Base-by-base conservation (phyloP, 2,888 invertebrate species). In the Aphidoletes aphidimyza region DNA sequence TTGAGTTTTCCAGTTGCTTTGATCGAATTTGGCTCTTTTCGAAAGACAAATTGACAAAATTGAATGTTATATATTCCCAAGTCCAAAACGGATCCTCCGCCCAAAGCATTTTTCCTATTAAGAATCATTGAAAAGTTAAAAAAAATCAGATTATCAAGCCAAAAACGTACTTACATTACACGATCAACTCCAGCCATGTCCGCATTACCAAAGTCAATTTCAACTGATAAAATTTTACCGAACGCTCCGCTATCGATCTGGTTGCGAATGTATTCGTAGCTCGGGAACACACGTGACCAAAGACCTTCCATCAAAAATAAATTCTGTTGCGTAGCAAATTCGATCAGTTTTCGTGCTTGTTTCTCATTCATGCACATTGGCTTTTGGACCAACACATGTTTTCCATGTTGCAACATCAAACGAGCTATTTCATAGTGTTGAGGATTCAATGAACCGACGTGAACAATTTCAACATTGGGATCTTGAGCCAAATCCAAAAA, bases 331-430 rank as follows among this genome's bases (percentile, higher is more conserved):
- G 92, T 92, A 0, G 97, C 96, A 0, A 93, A 88, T 30, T 92
- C 90, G 17, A 96, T 90, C 78, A 98, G 90, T 86, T 93, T 93
- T 86, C 92, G 91, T 0, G 94, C 92, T 89, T 97, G 94, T 87
- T 94, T 94, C 78, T 91, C 91, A 89, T 96, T 96, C 90, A 97
- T 90, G 84, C 95, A 94, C 85, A 98, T 90, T 0, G 98, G 97
- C 89, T 98, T 98, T 89, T 98, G 98, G 88, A 97, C 96, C 0
- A 98, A 90, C 0, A 98, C 94, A 87, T 96, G 94, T 89, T 98
- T 98, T 0, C 96, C 95, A 87, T 93, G 91, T 86, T 94, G 92
- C 36, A 98, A 90, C 92, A 95, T 95, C 85, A 95, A 88, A 88
- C 94, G 93, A 0, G 93, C 91, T 2, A 95, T 90, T 59, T 92